phyloP scores from a whole-genome alignment of 2,113 vertebrate genomes.

The Atlantisia rogersi region DNA sequence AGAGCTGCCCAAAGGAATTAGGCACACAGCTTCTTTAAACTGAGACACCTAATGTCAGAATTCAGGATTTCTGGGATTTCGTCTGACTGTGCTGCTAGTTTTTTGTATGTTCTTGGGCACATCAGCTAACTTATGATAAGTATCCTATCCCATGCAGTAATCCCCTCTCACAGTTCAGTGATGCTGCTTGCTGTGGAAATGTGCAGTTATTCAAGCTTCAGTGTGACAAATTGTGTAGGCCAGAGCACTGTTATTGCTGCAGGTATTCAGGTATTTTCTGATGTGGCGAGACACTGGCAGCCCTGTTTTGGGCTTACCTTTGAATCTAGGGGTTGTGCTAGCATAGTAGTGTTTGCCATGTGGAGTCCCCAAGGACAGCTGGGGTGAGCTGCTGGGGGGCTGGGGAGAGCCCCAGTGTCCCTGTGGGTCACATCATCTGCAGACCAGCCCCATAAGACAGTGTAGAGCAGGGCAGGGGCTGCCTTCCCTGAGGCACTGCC shows the following conservation, averaged over 20 bases:
- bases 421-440: neutral
- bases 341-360: fast-evolving
- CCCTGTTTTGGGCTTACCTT: neutral
- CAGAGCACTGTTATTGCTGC: neutral
- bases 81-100: neutral
- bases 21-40: neutral
- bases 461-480: neutral
- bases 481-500: neutral
- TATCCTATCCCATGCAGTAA: neutral
- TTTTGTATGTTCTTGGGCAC: neutral
- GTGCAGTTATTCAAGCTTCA: neutral
- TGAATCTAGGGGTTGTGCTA: neutral
- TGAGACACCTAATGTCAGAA: neutral
- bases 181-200: neutral
- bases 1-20: neutral
- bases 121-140: neutral
- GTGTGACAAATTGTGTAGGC: neutral
- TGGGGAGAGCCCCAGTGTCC: neutral
- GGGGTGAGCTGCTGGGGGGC: neutral
- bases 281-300: neutral
- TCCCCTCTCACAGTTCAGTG: neutral
- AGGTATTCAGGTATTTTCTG: neutral
- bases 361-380: neutral
- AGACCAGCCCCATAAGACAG: neutral
- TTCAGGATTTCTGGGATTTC: neutral